Conservation (phyloP, 2,113 vertebrate genomes). For the Paracanthobrama guichenoti region DNA sequence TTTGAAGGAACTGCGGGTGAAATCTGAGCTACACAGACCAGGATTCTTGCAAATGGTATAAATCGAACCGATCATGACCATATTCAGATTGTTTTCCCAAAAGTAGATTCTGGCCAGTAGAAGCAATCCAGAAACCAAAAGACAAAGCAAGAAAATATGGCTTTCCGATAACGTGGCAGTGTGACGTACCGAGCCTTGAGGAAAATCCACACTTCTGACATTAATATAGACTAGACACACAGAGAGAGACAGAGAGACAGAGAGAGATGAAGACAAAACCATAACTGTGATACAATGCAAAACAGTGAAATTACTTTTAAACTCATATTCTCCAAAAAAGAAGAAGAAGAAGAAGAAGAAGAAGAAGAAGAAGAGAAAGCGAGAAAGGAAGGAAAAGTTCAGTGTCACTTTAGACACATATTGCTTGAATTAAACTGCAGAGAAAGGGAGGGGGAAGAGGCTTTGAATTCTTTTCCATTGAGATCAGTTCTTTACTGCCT, state of each 20-base stretch:
- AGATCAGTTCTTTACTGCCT: constrained; percentile 61
- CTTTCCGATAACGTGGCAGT: constrained; percentile 57
- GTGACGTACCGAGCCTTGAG: constrained; percentile 34
- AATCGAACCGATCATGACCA: constrained; percentile 12
- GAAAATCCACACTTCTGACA: constrained; percentile 22
- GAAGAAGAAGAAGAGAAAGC: constrained; percentile 19
- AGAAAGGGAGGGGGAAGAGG: constrained; percentile 49
- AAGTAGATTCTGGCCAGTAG: constrained; percentile 16
- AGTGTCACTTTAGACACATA: constrained; percentile 57
- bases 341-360: constrained; percentile 25
- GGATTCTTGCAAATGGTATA: constrained; percentile 16
- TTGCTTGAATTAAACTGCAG: constrained; percentile 64
- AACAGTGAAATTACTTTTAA: constrained; percentile 1
- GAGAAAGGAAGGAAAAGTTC: constrained; percentile 17
- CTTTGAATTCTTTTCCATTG: constrained; percentile 66
- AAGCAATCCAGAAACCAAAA: constrained; percentile 6
- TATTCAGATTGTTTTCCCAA: constrained; percentile 3
- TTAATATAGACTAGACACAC: constrained; percentile 16
- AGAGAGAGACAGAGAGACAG: background rate
- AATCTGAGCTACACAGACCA: background rate
- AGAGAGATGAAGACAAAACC: constrained; percentile 14
- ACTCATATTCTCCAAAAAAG: constrained; percentile 2
- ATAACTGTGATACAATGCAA: background rate
- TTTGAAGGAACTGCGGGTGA: background rate
- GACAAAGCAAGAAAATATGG: constrained; percentile 21